These are phyloP conservation scores for Alectoris magna DNA, from an alignment of 2,797 vertebrate genomes.

Conservation along the genomic window DNA sequence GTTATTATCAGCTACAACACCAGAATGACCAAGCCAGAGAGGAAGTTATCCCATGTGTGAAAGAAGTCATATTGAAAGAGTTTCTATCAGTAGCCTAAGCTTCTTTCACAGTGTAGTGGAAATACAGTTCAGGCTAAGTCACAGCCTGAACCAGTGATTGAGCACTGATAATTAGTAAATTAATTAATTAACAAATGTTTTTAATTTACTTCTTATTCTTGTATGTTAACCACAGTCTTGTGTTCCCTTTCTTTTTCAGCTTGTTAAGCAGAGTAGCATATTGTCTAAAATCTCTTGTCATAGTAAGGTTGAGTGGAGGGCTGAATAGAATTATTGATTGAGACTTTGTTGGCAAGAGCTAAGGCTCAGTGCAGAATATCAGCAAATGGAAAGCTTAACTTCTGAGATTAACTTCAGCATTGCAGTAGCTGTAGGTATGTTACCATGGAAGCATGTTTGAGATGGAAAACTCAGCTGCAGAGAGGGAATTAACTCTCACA, in stretches of 20 bases:
- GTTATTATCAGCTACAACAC: too few relatives aligned
- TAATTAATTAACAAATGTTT: too few relatives aligned
- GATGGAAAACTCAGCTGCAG: not conserved
- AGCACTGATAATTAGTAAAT: too few relatives aligned
- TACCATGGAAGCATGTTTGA: slow-evolving; percentile 47
- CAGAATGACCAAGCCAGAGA: not conserved
- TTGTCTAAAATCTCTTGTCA: not conserved
- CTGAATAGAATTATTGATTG: not conserved
- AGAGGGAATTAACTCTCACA: not conserved
- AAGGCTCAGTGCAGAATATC: not conserved
- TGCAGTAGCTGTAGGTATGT: not conserved
- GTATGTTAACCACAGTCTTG: not conserved
- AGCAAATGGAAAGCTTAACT: not conserved
- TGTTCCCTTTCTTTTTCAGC: not conserved
- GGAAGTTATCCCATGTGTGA: not conserved
- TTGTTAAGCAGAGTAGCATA: not conserved
- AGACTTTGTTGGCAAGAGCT: not conserved
- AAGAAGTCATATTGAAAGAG: not conserved
- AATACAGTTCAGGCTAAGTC: too few relatives aligned
- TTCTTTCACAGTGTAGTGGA: not conserved
- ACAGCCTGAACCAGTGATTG: too few relatives aligned
- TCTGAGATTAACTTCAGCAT: not conserved
- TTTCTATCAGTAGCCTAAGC: not conserved
- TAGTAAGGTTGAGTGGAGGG: not conserved
- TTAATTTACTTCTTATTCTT: not conserved